phyloP scores from a whole-genome alignment of 2,888 invertebrate genomes.

The Priocnemis perturbator region DNA sequence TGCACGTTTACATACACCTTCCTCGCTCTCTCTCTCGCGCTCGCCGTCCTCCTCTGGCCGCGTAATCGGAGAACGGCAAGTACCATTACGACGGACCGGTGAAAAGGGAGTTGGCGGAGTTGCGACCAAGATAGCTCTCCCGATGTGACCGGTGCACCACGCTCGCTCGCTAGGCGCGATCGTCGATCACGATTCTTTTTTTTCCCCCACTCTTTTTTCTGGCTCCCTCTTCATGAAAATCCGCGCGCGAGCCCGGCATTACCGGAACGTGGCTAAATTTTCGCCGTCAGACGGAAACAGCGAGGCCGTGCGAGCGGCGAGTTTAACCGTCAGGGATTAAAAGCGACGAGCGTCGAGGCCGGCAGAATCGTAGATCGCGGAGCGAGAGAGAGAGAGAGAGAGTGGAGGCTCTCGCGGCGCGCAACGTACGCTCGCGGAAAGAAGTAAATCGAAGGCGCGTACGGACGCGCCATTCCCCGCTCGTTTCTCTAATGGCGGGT shows the following conservation, averaged over 20 bases:
- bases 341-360: background rate
- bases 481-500: conserved; percentile 1
- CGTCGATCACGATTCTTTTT: conserved; percentile 31
- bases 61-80: conserved; percentile 68
- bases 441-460: no score
- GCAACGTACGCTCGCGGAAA: no score
- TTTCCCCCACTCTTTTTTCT: no score
- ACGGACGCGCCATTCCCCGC: background rate
- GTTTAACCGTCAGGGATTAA: no score
- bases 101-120: conserved; percentile 43
- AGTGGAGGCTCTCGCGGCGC: background rate
- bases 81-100: conserved; percentile 59
- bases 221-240: background rate
- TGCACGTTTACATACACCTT: conserved; percentile 50
- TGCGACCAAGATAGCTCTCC: conserved; percentile 39
- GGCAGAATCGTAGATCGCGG: background rate
- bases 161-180: conserved; percentile 20
- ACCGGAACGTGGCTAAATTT: no score
- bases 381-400: background rate
- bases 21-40: conserved; percentile 34
- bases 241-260: no score
- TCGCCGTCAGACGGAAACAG: no score
- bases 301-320: no score
- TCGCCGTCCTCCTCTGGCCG: conserved; percentile 39
- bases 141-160: conserved; percentile 20